phyloP scores from a whole-genome alignment of 2,888 invertebrate species.

The Bembecia ichneumoniformis region DNA sequence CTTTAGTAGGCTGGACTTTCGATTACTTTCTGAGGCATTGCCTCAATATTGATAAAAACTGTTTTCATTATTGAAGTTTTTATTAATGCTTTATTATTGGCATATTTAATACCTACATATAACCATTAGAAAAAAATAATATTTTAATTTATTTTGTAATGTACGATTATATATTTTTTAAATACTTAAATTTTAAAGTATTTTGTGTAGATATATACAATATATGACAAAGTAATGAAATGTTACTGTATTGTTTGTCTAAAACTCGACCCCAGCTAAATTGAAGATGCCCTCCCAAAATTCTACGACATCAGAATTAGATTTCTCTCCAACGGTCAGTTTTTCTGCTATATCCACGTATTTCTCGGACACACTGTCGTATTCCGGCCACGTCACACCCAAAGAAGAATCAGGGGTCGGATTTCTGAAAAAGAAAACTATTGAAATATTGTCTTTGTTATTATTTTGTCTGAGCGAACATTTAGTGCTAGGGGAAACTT shows the following conservation, averaged over 20 bases:
- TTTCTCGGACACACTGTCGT: slow-evolving; percentile 17
- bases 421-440: slow-evolving; percentile 24
- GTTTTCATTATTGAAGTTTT: no score
- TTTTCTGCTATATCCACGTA: slow-evolving; percentile 37
- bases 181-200: no score
- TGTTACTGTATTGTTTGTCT: not conserved
- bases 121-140: no score
- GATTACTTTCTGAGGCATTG: no score
- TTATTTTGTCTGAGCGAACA: not conserved
- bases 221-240: no score
- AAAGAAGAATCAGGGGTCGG: slow-evolving; percentile 39
- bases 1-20: no score
- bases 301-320: slow-evolving; percentile 18
- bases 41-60: no score
- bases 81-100: no score
- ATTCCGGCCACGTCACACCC: slow-evolving; percentile 36
- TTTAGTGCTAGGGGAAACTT: not conserved
- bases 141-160: no score
- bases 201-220: no score
- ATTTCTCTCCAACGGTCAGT: slow-evolving; percentile 17
- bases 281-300: slow-evolving; percentile 39
- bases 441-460: not conserved
- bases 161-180: no score
- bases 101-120: no score
- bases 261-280: slow-evolving; percentile 10